Evolutionary conservation across 2,113 vertebrate species (phyloP).

Genomic region (Gallinago undulata): DNA sequence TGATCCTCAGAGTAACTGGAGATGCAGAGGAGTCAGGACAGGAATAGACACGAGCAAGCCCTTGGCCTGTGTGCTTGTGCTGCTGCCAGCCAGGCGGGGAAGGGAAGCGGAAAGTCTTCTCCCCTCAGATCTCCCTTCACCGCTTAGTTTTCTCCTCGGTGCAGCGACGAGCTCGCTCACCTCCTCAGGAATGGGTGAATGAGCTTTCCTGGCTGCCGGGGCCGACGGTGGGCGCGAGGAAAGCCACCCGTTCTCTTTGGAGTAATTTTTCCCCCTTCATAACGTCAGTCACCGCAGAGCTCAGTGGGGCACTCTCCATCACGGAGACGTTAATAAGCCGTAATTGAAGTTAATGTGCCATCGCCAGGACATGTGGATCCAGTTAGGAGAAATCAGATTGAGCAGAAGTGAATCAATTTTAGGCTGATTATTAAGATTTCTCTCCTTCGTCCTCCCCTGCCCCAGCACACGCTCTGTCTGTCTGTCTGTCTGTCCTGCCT

Average conservation of each 20-base stretch:
- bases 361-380: constrained; percentile 52
- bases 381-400: constrained; percentile 36
- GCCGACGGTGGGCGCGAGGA: constrained; percentile 61
- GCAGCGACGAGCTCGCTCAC: not conserved
- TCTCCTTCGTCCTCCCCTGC: not conserved
- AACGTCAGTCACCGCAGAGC: not conserved
- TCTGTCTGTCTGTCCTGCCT: not conserved
- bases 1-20: constrained; percentile 69
- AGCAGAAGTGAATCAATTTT: constrained; percentile 34
- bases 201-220: constrained; percentile 67
- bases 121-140: not conserved
- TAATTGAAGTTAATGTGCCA: constrained; percentile 76
- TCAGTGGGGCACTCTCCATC: constrained; percentile 12
- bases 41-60: constrained; percentile 60
- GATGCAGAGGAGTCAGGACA: constrained; percentile 45
- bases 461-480: not conserved
- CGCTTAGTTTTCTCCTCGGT: not conserved
- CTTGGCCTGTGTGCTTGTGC: not conserved
- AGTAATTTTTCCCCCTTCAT: constrained; percentile 40
- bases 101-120: not conserved
- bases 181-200: constrained; percentile 60
- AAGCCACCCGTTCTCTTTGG: not conserved
- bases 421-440: constrained; percentile 17
- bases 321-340: constrained; percentile 64
- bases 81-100: not conserved